Conservation (phyloP, 1,140 invertebrate species). For the Brachionus sp. region DNA sequence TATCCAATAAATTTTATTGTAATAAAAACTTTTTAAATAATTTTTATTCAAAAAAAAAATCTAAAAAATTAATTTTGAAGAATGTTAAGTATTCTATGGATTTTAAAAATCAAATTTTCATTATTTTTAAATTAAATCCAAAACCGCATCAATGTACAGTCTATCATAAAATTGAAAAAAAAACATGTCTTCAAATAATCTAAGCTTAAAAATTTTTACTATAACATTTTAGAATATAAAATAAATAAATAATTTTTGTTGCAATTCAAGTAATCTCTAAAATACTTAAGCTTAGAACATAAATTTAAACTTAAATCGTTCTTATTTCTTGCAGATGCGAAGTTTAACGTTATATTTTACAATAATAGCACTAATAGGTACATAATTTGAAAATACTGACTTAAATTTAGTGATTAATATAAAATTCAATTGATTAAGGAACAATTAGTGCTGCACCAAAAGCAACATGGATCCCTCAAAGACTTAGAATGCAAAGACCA, state of each 20-base stretch:
- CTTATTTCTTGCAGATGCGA: too few relatives aligned
- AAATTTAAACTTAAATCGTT: too few relatives aligned
- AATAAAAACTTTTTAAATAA: too few relatives aligned
- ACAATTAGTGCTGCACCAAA: neutral
- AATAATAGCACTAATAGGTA: neutral
- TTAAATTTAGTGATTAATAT: neutral
- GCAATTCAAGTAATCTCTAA: too few relatives aligned
- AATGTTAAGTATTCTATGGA: neutral
- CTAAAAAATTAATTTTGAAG: neutral
- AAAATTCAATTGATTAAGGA: neutral
- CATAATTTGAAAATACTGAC: neutral
- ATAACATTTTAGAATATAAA: too few relatives aligned
- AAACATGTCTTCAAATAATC: neutral
- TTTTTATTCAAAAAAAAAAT: neutral
- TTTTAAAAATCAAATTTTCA: neutral
- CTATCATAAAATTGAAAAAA: neutral
- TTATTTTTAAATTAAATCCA: neutral
- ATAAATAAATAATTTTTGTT: too few relatives aligned
- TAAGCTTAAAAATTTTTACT: neutral
- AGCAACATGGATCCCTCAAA: neutral
- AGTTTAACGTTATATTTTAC: neutral
- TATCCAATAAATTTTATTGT: too few relatives aligned
- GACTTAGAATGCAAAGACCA: neutral
- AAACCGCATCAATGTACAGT: neutral
- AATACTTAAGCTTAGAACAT: too few relatives aligned